Base-by-base conservation (phyloP, 2,113 vertebrate species). In the Cynopterus brachyotis region DNA sequence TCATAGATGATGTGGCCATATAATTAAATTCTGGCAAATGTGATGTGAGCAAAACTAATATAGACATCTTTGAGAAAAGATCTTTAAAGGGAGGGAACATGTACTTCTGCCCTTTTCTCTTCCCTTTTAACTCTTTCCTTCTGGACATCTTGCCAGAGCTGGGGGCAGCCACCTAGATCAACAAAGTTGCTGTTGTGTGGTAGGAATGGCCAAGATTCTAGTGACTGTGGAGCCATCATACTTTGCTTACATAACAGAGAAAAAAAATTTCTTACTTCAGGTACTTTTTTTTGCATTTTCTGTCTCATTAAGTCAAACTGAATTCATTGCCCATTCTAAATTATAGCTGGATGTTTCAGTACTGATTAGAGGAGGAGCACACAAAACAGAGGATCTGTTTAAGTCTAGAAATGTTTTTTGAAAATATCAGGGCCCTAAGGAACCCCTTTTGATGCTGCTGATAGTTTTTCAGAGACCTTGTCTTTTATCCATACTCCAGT, bases 11-110 rank as follows among this genome's bases (percentile, higher is more conserved):
- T 42, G 45, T 22, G 19, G 60, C 30, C 76, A 32, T 59, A 42
- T 73, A 83, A 91, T 78, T 88, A 90, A 91, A 19, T 90, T 92
- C 45, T 84, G 84, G 70, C 9, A n/a, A 37, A 78, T 59, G 45
- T 9, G 37, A 30, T 50, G 26, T 79, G 64, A 60, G 10, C 9
- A 76, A 32, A 35, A 67, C 22, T 9, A 1, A 8, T n/a, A 6
- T 24, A 32, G 47, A 5, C 13, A 26, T 57, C 75, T 81, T 83
- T 11, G 3, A 64, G 2, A 45, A 85, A 95, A 26, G 37, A 64
- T 11, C 9, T 2, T 87, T 59, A 42, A 9, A n/a, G 0, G 22
- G 11, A 53, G 6, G n/a, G 30, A n/a, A 3, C 45, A 9, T 16
- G 26, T 0, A 22, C 4, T 40, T 40, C n/a, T 28, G 10, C 13